These are phyloP conservation scores for Pectinophora gossypiella DNA, from an alignment of 1,140 invertebrate species.

Conservation along the genomic window DNA sequence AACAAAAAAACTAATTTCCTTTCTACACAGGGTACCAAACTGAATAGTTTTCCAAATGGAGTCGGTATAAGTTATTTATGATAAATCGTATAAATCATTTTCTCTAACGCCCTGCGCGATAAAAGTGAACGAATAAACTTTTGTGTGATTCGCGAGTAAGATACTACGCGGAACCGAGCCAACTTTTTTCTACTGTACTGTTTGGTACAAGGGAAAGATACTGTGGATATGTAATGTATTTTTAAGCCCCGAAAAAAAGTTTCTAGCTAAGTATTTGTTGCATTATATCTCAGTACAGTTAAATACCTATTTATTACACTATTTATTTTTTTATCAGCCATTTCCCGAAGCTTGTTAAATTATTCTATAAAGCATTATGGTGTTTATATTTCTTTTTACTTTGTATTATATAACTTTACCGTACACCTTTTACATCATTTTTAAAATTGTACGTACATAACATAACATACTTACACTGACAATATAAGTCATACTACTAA, in stretches of 20 bases:
- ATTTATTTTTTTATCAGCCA: too few species aligned
- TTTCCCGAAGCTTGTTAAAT: too few species aligned
- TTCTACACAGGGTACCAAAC: slow-evolving; percentile 18
- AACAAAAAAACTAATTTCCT: slow-evolving; percentile 31
- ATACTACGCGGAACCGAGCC: slow-evolving; percentile 35
- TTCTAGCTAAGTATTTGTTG: neutral
- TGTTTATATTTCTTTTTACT: too few species aligned
- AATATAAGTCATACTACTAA: too few species aligned
- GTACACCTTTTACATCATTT: too few species aligned
- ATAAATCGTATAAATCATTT: slow-evolving; percentile 73
- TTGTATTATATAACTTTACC: too few species aligned
- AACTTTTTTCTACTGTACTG: slow-evolving; percentile 22
- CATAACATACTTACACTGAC: too few species aligned
- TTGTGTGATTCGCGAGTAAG: slow-evolving; percentile 63
- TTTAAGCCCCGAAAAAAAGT: too few species aligned
- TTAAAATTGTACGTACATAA: too few species aligned
- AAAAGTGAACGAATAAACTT: slow-evolving; percentile 69
- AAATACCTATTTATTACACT: too few species aligned
- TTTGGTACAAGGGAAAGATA: slow-evolving; percentile 14
- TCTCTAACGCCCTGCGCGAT: slow-evolving; percentile 60
- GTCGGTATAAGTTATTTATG: slow-evolving; percentile 68
- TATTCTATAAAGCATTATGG: too few species aligned
- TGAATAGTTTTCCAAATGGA: slow-evolving; percentile 57
- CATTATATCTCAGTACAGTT: neutral
- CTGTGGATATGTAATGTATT: slow-evolving; percentile 16